Conservation (phyloP, 2,888 invertebrate genomes). For the Oconnorella tubifera region DNA sequence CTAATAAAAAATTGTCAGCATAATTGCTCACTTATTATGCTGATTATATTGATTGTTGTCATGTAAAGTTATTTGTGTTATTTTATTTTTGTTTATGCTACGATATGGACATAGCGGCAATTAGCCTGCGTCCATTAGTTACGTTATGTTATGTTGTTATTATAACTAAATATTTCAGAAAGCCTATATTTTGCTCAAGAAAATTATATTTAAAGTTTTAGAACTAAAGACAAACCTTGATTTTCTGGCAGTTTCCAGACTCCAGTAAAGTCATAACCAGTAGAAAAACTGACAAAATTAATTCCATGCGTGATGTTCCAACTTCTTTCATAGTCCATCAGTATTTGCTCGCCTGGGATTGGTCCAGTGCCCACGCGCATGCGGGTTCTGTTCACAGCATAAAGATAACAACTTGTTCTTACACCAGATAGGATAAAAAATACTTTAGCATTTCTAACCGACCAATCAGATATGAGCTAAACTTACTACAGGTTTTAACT, state of each 20-base stretch:
- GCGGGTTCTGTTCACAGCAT: not conserved
- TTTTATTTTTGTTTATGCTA: too few relatives aligned
- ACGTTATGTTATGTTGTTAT: too few relatives aligned
- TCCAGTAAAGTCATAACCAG: constrained; percentile 18
- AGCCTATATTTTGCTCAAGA: too few relatives aligned
- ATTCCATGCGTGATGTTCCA: constrained; percentile 1
- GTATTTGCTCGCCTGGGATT: constrained; percentile 15
- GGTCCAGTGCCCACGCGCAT: constrained; percentile 19
- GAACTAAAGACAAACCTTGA: constrained; percentile 7
- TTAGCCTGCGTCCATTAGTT: too few relatives aligned
- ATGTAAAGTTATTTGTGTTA: too few relatives aligned
- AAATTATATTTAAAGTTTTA: not conserved
- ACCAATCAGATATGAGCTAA: not conserved
- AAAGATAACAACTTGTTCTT: not conserved
- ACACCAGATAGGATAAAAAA: not conserved
- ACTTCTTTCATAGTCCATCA: constrained; percentile 9
- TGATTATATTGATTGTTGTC: too few relatives aligned
- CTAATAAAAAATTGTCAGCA: too few relatives aligned
- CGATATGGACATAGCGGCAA: too few relatives aligned
- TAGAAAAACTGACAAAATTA: constrained; percentile 12
- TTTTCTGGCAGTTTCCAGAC: constrained; percentile 22
- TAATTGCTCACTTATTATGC: too few relatives aligned
- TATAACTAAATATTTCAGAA: too few relatives aligned
- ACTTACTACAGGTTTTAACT: too few relatives aligned
- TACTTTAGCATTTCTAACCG: not conserved